Base-by-base conservation (phyloP, 2,888 invertebrate species). In the Sabatieria punctata region DNA sequence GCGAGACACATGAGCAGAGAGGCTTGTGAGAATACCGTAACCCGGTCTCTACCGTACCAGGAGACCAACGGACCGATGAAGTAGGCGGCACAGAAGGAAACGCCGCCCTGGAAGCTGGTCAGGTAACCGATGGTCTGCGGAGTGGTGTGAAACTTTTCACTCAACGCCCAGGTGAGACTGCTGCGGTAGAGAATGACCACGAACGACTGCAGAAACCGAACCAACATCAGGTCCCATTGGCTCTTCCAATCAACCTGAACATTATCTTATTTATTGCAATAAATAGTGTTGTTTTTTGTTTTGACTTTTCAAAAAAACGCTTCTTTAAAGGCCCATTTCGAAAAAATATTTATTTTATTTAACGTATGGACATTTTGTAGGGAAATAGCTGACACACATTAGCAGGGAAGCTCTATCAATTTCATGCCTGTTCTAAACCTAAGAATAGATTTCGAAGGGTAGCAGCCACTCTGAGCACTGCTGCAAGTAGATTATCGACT, bases 181-280 rank as follows among this genome's bases (percentile, higher is more conserved):
- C 36, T 41, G 3, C 50, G 41, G 30, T 47, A 50, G 19, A 50
- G 40, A 1, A 50, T 25, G n/a, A 47, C 37, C 8, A 35, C 48
- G 23, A 36, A 24, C 23, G 41, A 45, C 4, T 27, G 26, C 37
- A 50, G 33, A 4, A 48, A 38, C 11, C 42, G 13, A 2, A 41
- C 30, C 11, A 30, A 3, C 21, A 50, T 35, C 18, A 50, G 30
- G 30, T 45, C 48, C 43, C 45, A 43, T 15, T 48, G 48, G 13
- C 23, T 21, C 15, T 22, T 33, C 50, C 50, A 50, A 19, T 48
- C 40, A 11, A 50, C 45, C 39, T 45, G 30, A 24, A 25, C 30
- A 30, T 11, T 15, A 30, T 11, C 8, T 15, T 30, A n/a, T n/a
- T n/a, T n/a, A n/a, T n/a, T n/a, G n/a, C n/a, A n/a, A n/a, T n/a